These are phyloP conservation scores for Chunga burmeisteri DNA, from an alignment of 2,113 vertebrate genomes.

Conservation along the genomic window DNA sequence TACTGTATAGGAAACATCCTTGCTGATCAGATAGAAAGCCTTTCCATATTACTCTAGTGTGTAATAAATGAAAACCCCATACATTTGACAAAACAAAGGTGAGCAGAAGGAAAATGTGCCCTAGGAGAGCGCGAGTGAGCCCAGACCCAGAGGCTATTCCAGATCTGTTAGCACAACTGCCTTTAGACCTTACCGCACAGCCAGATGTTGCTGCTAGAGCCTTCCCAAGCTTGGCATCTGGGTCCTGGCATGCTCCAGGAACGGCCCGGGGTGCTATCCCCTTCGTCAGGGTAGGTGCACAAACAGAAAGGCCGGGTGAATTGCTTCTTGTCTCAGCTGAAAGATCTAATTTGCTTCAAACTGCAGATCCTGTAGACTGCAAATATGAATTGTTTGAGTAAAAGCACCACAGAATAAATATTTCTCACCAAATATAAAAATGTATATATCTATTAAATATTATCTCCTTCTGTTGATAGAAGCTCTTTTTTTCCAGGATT, in stretches of 20 bases:
- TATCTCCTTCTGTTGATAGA: background rate
- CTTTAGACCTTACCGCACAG: constrained; percentile 40
- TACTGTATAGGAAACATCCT: background rate
- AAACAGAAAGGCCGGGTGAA: background rate
- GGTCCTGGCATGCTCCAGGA: constrained; percentile 52
- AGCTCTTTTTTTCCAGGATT: background rate
- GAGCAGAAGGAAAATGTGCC: constrained; percentile 57
- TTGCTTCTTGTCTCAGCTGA: background rate
- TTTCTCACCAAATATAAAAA: background rate
- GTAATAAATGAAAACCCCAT: background rate
- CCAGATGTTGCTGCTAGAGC: constrained; percentile 76
- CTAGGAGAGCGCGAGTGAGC: background rate
- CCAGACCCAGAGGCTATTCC: constrained; percentile 61
- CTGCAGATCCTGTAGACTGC: background rate
- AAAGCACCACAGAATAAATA: background rate
- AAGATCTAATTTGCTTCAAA: background rate
- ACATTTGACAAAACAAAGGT: constrained; percentile 44
- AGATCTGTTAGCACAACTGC: constrained; percentile 52
- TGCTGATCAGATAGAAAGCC: background rate
- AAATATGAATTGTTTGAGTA: background rate
- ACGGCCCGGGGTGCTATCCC: background rate
- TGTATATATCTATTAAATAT: background rate
- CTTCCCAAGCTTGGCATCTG: constrained; percentile 75
- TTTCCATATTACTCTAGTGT: background rate
- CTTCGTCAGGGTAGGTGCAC: background rate